Evolutionary conservation across 2,113 vertebrate species (phyloP), one percentile per base, ranked within the genome.

Genomic region (Athene cunicularia): DNA sequence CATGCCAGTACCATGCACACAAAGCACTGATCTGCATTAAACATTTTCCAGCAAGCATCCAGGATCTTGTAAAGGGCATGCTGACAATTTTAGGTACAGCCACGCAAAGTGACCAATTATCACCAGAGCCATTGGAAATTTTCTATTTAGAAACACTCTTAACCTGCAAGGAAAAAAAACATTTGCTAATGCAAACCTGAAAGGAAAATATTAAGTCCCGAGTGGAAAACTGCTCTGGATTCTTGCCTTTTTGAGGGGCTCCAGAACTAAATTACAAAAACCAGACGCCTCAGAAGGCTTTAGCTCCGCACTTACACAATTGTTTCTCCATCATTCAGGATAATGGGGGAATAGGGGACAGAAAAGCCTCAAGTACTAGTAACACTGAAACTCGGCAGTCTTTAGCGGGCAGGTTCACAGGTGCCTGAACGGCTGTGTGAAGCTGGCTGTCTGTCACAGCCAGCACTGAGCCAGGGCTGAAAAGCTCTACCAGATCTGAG

Each of bases 171-270:
- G 39, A 7, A 64, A 92, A 66, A 83, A 24, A 58, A 6, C 26
- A 47, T 49, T 94, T 55, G 74, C 63, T 82, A 82, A 80, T 3
- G 41, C 59, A 82, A 93, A 89, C 35, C 32, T 82, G 63, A 88
- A 91, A 88, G 96, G 94, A 95, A 96, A 96, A 95, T 80, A 96
- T 67, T 22, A 90, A 91, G 81, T 73, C 53, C 45, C 0, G 6
- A 49, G 43, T 43, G 75, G 87, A 94, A 94, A 95, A 95, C 66
- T 6, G 56, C 73, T 87, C 77, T 94, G 89, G 83, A 77, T 21
- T 95, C 30, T 74, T 91, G 91, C 84, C 94, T 95, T 84, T 88
- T 56, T 62, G 45, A 90, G 66, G 80, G 76, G 66, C 66, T 97
- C 73, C 89, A 93, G 73, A 73, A 75, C 1, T 4, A 71, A 93